Percentiles rank a stretch among this genome's conserved stretches.
These are phyloP conservation scores for Arenicola marina DNA, from an alignment of 2,888 invertebrate genomes.

Conservation along the genomic window DNA sequence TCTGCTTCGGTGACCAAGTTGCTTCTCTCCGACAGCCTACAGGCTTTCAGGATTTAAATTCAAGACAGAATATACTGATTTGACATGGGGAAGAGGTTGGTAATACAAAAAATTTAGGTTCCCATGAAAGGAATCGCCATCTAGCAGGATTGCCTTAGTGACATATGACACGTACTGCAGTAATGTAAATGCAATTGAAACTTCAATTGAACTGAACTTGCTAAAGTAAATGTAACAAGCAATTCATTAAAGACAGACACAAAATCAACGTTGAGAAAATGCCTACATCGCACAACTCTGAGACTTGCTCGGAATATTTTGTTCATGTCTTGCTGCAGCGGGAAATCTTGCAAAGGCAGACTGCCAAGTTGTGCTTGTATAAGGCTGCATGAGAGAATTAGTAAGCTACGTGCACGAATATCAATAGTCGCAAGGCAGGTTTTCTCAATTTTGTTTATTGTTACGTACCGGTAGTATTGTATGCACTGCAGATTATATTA, in stretches of 20 bases:
- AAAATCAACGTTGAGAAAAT: neutral
- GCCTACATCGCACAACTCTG: conserved; percentile 73
- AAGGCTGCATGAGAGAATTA: conserved; percentile 64
- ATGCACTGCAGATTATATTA: no score
- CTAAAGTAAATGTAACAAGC: neutral
- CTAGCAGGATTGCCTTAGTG: no score
- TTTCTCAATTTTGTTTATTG: no score
- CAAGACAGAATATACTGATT: no score
- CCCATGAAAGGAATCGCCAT: no score
- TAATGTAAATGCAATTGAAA: neutral
- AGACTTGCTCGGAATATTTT: conserved; percentile 73
- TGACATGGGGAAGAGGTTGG: no score
- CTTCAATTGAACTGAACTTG: neutral
- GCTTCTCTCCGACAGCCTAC: no score
- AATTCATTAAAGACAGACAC: neutral
- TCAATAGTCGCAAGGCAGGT: no score
- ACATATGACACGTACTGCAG: neutral
- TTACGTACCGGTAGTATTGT: no score
- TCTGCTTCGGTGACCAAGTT: no score
- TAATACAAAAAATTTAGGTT: no score
- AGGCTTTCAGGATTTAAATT: no score
- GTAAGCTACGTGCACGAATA: neutral
- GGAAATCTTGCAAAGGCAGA: conserved; percentile 71
- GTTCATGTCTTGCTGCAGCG: conserved; percentile 72
- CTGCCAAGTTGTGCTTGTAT: conserved; percentile 78